Evolutionary conservation across 2,113 vertebrate genomes (phyloP).

Genomic region (Brachyhypopomus occidentalis): DNA sequence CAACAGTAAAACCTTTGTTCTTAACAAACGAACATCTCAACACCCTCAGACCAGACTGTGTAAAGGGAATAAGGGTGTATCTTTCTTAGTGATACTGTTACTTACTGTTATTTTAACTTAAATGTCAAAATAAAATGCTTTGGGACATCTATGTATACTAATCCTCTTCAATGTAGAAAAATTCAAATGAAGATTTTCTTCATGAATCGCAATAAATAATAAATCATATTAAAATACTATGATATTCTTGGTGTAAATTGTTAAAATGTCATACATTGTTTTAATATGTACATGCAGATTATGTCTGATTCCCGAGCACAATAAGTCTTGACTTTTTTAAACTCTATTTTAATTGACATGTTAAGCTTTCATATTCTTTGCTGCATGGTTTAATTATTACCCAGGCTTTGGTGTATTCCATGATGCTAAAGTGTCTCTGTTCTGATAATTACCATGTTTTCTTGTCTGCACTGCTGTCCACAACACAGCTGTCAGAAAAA

Average conservation of each 20-base stretch:
- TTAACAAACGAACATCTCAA: background rate
- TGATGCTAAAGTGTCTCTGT: background rate
- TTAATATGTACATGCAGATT: background rate
- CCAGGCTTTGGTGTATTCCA: background rate
- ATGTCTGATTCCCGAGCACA: background rate
- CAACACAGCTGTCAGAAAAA: background rate
- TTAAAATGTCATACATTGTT: background rate
- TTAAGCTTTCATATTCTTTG: background rate
- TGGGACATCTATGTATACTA: background rate
- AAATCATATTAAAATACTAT: background rate
- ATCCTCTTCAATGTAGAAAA: background rate
- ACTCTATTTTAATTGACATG: slow-evolving; percentile 8
- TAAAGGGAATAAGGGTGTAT: background rate
- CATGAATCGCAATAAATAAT: too few species aligned
- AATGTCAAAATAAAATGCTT: background rate
- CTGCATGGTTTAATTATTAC: background rate
- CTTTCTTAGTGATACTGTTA: background rate
- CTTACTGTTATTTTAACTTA: background rate
- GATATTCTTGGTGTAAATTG: background rate
- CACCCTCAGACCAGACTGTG: background rate
- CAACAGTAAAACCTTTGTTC: background rate
- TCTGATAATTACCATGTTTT: too few species aligned
- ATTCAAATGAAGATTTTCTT: too few species aligned
- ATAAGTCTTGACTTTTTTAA: background rate
- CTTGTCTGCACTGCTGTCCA: background rate